Evolutionary conservation across 2,797 vertebrate genomes (phyloP), one percentile per base, ranked within the genome.

Genomic region (Mastacembelus armatus): DNA sequence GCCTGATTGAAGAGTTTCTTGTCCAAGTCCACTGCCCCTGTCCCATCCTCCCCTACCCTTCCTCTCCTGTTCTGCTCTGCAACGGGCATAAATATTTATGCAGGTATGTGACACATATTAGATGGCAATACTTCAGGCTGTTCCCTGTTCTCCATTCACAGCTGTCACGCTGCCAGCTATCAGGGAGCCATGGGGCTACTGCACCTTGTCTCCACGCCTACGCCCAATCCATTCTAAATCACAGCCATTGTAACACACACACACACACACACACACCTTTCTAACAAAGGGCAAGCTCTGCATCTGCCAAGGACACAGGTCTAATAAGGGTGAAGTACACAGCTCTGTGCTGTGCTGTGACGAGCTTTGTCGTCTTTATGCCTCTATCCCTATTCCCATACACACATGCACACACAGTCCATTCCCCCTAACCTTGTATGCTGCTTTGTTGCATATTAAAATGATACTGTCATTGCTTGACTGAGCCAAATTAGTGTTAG

Each of bases 181-280:
- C 91, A 90, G 85, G 83, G 86, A 91, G 86, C 91, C 87, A 86
- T 71, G 89, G 90, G 91, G 91, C 89, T 81, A 88, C 89, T 88
- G 89, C 93, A 89, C 92, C 93, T 93, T 91, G 91, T 93, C 91
- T 93, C 88, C 85, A 86, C 78, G 80, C 89, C 89, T 90, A 92
- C 89, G 81, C 84, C 85, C 89, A 91, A 92, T 92, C 89, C 91
- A 92, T 94, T 93, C 90, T 90, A 92, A 93, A 93, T 93, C 91
- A 89, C 85, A 77, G 63, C 87, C 90, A 85, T 91, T 91, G 91
- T 92, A 89, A 91, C 91, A 90, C 68, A 64, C 70, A 80, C 73
- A 77, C 67, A 74, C 43, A 82, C 83, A 80, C 66, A 83, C 67
- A 85, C 85, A 85, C 89, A 88, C 87, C 88, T 92, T 85, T 83